Evolutionary conservation across 2,113 vertebrate species (phyloP).

Genomic region (Triplophysa siluroides): DNA sequence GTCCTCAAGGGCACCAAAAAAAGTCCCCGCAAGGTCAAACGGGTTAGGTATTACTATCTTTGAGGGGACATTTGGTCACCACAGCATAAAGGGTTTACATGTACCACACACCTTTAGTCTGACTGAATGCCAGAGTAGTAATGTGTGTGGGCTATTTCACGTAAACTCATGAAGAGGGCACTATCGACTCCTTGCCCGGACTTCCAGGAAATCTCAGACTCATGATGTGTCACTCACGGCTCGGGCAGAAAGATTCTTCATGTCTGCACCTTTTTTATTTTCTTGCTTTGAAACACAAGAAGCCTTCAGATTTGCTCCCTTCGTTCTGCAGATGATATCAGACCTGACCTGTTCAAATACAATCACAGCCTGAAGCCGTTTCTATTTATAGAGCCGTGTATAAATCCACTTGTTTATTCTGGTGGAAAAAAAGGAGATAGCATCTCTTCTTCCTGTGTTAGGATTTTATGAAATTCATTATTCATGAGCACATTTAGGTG

Average conservation of each 20-base stretch:
- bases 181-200: constrained; percentile 63
- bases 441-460: constrained; percentile 63
- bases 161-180: constrained; percentile 66
- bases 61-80: too few species aligned
- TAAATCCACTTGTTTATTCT: constrained; percentile 75
- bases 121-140: constrained; percentile 68
- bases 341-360: constrained; percentile 71
- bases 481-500: constrained; percentile 60
- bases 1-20: too few species aligned
- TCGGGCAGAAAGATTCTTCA: background rate
- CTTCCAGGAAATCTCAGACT: constrained; percentile 51
- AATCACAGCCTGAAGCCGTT: constrained; percentile 65
- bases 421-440: constrained; percentile 52
- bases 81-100: background rate
- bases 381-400: constrained; percentile 74
- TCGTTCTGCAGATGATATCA: constrained; percentile 54
- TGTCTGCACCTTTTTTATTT: background rate
- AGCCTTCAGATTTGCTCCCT: background rate
- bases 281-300: constrained; percentile 6
- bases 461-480: constrained; percentile 60
- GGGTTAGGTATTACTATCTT: too few species aligned
- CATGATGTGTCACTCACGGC: background rate
- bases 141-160: constrained; percentile 60
- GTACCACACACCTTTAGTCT: constrained; percentile 61
- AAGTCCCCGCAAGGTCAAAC: too few species aligned